Percentiles rank a stretch among this genome's conserved stretches.
phyloP scores from a whole-genome alignment of 2,113 vertebrate genomes.

The Alethe diademata region DNA sequence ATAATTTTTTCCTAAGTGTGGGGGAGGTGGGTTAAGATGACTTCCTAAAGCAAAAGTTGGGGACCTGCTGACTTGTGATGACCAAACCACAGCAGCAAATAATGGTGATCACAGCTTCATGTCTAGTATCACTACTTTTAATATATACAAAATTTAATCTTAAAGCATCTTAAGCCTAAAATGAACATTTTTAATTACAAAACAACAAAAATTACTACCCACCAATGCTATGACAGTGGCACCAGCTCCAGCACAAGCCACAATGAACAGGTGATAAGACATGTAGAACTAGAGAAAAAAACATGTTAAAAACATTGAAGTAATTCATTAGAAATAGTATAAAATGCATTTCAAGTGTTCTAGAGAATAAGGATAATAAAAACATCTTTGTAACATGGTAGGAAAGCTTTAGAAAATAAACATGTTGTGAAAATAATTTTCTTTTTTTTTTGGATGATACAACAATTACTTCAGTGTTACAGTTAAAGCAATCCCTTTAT shows the following conservation, averaged over 20 bases:
- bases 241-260: constrained; percentile 95
- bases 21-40: neutral
- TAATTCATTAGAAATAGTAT: neutral
- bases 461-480: neutral
- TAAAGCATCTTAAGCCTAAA: constrained; percentile 38
- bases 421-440: neutral
- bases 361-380: neutral
- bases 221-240: constrained; percentile 98
- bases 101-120: neutral
- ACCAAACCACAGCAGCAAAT: neutral
- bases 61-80: neutral
- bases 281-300: constrained; percentile 89
- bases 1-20: neutral
- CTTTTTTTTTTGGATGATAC: neutral
- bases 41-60: neutral
- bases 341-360: neutral
- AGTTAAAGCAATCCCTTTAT: neutral
- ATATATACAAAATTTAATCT: neutral
- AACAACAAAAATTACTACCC: constrained; percentile 67
- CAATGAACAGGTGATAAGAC: constrained; percentile 97
- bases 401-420: neutral
- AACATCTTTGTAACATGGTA: neutral
- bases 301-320: neutral
- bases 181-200: neutral
- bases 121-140: neutral